Conservation (phyloP, 2,797 vertebrate species). For the Scyliorhinus canicula region DNA sequence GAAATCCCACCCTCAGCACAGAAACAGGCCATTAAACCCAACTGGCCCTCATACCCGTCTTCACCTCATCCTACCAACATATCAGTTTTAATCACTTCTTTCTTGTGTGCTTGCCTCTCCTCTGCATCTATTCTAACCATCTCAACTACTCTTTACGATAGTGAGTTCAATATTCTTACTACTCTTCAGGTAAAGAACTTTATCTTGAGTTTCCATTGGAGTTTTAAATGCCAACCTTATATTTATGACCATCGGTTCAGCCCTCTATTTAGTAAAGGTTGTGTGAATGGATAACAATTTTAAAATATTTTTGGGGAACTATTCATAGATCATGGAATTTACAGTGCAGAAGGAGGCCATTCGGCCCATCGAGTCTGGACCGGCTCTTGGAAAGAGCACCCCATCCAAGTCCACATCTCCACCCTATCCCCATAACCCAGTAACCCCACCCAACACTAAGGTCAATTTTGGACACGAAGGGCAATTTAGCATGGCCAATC, state of each 20-base stretch:
- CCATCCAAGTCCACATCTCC: no score
- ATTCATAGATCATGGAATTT: no score
- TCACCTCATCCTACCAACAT: not conserved
- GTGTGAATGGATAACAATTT: no score
- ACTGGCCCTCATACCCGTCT: not conserved
- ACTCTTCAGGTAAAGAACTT: not conserved
- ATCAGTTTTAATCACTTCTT: not conserved
- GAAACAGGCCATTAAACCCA: not conserved
- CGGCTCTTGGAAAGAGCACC: no score
- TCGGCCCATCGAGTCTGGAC: no score
- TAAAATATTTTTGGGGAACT: not conserved
- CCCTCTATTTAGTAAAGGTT: not conserved
- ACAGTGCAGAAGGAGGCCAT: no score
- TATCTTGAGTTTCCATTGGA: not conserved
- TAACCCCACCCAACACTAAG: no score
- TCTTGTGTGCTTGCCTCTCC: not conserved
- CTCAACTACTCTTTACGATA: no score
- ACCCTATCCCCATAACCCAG: no score
- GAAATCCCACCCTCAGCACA: not conserved
- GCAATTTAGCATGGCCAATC: no score
- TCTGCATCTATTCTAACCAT: not conserved
- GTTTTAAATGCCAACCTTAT: not conserved
- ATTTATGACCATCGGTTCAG: not conserved
- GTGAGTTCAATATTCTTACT: not conserved
- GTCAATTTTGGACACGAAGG: no score